Conservation (phyloP, 2,888 invertebrate genomes). For the Plebejus melissa region DNA sequence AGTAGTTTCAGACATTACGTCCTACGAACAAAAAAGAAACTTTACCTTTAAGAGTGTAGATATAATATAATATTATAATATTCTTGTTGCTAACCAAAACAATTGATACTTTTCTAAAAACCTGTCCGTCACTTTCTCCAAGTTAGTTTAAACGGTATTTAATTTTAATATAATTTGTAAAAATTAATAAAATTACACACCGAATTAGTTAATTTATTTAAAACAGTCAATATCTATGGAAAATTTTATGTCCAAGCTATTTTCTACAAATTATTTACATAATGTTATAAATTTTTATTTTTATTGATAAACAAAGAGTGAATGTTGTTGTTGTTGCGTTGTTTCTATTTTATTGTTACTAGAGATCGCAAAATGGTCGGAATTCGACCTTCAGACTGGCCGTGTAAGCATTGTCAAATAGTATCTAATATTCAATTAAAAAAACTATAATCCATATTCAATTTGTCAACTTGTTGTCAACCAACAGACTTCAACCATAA, state of each 20-base stretch:
- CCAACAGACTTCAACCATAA: too few relatives aligned
- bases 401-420: too few relatives aligned
- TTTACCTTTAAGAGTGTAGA: too few relatives aligned
- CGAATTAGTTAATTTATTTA: neutral
- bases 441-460: too few relatives aligned
- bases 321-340: too few relatives aligned
- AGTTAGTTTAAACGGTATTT: neutral
- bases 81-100: conserved; percentile 38
- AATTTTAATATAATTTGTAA: conserved; percentile 6
- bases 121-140: neutral
- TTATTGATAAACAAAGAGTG: conserved; percentile 14
- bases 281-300: conserved; percentile 1
- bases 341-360: too few relatives aligned
- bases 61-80: conserved; percentile 41
- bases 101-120: neutral
- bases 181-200: conserved; percentile 12
- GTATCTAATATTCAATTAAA: too few relatives aligned
- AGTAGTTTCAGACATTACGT: too few relatives aligned
- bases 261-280: conserved; percentile 4
- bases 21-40: too few relatives aligned
- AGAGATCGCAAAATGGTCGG: too few relatives aligned
- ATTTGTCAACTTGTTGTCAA: too few relatives aligned
- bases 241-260: neutral
- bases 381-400: too few relatives aligned
- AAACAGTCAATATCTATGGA: neutral